Percentiles rank a stretch among this genome's conserved stretches.
phyloP scores from a whole-genome alignment of 2,888 invertebrate species.

The Thyatira batis region DNA sequence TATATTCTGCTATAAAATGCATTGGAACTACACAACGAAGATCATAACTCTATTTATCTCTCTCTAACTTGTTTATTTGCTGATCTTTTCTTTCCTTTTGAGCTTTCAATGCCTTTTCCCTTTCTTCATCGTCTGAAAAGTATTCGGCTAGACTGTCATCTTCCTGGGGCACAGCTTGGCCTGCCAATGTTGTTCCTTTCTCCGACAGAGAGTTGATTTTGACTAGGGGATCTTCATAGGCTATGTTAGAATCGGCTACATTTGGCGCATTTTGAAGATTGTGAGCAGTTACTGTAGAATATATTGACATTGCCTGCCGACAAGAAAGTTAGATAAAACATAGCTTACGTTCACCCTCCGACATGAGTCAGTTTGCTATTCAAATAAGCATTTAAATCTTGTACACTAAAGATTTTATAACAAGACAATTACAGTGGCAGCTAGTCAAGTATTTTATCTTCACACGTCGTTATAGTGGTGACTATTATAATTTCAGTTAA shows the following conservation, averaged over 20 bases:
- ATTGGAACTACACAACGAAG: constrained; percentile 11
- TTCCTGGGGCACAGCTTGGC: constrained; percentile 50
- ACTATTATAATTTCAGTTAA: too few species aligned
- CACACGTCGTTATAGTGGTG: too few species aligned
- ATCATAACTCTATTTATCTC: constrained; percentile 50
- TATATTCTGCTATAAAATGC: constrained; percentile 9
- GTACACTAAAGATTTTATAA: too few species aligned
- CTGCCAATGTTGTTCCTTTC: constrained; percentile 62
- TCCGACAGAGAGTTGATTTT: constrained; percentile 59
- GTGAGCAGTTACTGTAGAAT: constrained; percentile 78
- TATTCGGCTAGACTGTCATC: constrained; percentile 72
- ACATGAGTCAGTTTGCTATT: too few species aligned
- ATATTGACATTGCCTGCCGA: constrained; percentile 84
- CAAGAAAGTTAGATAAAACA: background rate
- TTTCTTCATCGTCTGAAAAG: constrained; percentile 78
- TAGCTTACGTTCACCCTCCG: too few species aligned
- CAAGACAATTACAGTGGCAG: too few species aligned
- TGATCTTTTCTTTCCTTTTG: constrained; percentile 64
- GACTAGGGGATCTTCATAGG: constrained; percentile 59
- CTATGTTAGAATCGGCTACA: constrained; percentile 39
- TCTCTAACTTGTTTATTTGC: constrained; percentile 57
- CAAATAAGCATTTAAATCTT: too few species aligned
- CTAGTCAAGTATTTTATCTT: too few species aligned
- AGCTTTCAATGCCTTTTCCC: constrained; percentile 64
- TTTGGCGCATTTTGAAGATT: constrained; percentile 43